phyloP scores from a whole-genome alignment of 1,140 invertebrate genomes.

The Thaumatotibia leucotreta region DNA sequence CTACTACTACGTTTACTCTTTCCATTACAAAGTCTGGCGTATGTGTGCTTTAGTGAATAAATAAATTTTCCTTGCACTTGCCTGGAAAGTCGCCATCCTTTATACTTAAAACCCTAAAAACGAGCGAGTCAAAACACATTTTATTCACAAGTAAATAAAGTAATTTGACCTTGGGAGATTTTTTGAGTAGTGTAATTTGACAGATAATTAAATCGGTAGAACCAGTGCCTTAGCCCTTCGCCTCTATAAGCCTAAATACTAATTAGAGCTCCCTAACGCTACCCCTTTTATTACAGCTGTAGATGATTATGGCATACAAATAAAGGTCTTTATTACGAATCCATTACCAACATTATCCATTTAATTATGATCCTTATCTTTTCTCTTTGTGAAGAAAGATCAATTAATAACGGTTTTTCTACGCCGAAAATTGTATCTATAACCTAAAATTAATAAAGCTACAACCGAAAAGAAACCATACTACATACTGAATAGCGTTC shows the following conservation, averaged over 20 bases:
- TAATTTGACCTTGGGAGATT: too few species aligned
- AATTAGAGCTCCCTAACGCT: neutral
- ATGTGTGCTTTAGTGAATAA: too few species aligned
- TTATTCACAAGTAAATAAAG: too few species aligned
- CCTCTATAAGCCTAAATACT: neutral
- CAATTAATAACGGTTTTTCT: slow-evolving; percentile 6
- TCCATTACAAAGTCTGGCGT: too few species aligned
- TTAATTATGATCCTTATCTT: neutral
- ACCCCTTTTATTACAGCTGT: neutral
- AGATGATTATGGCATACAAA: neutral
- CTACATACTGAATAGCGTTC: neutral
- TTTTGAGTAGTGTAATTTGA: too few species aligned
- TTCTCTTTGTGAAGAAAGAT: neutral
- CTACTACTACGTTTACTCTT: too few species aligned
- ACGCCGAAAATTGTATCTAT: neutral
- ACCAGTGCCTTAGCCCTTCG: neutral
- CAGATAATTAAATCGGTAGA: too few species aligned
- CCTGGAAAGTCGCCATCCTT: too few species aligned
- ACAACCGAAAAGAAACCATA: neutral
- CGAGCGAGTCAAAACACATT: too few species aligned
- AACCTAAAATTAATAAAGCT: neutral
- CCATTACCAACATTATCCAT: neutral
- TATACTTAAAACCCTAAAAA: too few species aligned
- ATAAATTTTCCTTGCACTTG: too few species aligned
- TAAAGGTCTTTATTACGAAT: neutral